Percentiles rank a stretch among this genome's conserved stretches.
phyloP scores from a whole-genome alignment of 2,113 vertebrate genomes.

The Candoia aspera region DNA sequence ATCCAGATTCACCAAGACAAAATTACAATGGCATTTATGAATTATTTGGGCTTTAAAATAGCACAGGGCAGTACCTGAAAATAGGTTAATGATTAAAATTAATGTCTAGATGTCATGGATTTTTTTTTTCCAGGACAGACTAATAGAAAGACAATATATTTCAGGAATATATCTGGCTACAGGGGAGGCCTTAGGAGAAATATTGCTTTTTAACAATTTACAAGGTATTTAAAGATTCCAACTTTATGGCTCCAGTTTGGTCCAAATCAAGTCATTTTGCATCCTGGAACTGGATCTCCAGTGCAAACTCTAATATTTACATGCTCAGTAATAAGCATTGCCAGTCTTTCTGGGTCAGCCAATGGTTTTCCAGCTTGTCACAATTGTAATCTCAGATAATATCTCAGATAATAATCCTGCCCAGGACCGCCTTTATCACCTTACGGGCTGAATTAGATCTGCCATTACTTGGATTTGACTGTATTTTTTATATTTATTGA shows the following conservation, averaged over 20 bases:
- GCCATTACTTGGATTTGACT: too few relatives aligned
- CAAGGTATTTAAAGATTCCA: not conserved
- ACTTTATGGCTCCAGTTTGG: not conserved
- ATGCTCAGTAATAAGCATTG: not conserved
- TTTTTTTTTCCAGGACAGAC: slow-evolving; percentile 5
- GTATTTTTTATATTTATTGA: too few relatives aligned
- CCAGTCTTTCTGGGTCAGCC: not conserved
- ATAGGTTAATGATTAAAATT: slow-evolving; percentile 64
- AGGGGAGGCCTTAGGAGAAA: not conserved
- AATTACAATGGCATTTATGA: slow-evolving; percentile 60
- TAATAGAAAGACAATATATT: slow-evolving; percentile 13
- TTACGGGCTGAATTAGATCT: too few relatives aligned
- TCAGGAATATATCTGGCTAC: slow-evolving; percentile 12
- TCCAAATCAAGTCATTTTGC: not conserved
- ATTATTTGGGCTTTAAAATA: slow-evolving; percentile 65
- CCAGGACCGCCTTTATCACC: too few relatives aligned
- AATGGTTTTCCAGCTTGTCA: not conserved
- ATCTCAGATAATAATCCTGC: too few relatives aligned
- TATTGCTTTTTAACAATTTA: not conserved
- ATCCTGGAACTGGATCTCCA: not conserved
- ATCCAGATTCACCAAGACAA: not conserved
- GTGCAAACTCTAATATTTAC: not conserved
- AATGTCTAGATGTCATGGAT: slow-evolving; percentile 46
- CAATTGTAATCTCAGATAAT: not conserved
- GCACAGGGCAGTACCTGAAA: slow-evolving; percentile 34